Conservation (phyloP, 2,113 vertebrate genomes). For the Stigmatopora argus region DNA sequence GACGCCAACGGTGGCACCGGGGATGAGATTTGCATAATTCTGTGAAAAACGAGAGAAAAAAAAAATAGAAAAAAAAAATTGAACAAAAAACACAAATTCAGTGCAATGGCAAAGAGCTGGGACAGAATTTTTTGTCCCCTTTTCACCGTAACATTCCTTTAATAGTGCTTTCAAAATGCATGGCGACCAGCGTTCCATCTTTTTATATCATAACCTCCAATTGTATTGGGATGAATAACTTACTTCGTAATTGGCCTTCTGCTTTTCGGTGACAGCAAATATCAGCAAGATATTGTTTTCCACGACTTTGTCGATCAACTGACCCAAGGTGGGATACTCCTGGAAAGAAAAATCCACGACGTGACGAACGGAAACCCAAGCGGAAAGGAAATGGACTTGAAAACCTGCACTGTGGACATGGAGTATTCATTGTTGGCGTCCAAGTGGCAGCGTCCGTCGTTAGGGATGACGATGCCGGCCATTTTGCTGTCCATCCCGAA, state of each 20-base stretch:
- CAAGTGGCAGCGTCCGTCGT: slow-evolving; percentile 92
- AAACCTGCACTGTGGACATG: slow-evolving; percentile 87
- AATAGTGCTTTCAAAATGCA: too few species aligned
- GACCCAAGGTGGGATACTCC: slow-evolving; percentile 96
- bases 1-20: slow-evolving; percentile 88
- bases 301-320: slow-evolving; percentile 90
- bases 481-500: slow-evolving; percentile 98
- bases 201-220: too few species aligned
- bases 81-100: too few species aligned
- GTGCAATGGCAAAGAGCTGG: too few species aligned
- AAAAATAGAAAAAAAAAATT: too few species aligned
- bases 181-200: too few species aligned
- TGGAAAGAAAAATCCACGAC: slow-evolving; percentile 43
- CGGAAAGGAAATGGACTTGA: slow-evolving; percentile 7
- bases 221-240: slow-evolving; percentile 24
- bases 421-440: slow-evolving; percentile 89
- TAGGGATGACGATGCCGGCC: slow-evolving; percentile 93
- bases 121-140: too few species aligned
- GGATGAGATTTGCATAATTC: slow-evolving; percentile 93
- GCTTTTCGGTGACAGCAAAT: slow-evolving; percentile 86
- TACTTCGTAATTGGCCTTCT: slow-evolving; percentile 85
- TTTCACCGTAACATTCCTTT: too few species aligned
- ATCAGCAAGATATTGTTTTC: slow-evolving; percentile 93
- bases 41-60: slow-evolving; percentile 48
- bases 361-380: background rate